These are phyloP conservation scores for Gryon sp. DNA, from an alignment of 1,140 invertebrate genomes.

Conservation along the genomic window DNA sequence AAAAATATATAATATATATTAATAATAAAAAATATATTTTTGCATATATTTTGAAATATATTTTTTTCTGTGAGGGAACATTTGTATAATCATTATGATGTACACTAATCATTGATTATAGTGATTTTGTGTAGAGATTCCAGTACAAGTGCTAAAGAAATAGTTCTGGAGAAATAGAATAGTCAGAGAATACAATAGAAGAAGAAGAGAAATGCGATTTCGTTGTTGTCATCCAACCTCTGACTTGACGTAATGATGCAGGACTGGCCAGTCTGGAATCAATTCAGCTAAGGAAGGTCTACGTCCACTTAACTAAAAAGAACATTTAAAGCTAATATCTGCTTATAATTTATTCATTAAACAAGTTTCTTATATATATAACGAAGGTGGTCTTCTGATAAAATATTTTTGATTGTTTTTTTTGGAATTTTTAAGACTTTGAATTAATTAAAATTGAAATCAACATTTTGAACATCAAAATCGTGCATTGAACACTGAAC, in stretches of 20 bases:
- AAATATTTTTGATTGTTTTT: neutral
- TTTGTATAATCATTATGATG: no score
- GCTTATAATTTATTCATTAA: neutral
- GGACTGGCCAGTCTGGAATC: slow-evolving; percentile 97
- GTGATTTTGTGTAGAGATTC: slow-evolving; percentile 25
- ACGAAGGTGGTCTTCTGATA: slow-evolving; percentile 56
- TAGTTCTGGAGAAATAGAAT: slow-evolving; percentile 11
- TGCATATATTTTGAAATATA: no score
- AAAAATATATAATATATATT: no score
- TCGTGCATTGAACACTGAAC: neutral
- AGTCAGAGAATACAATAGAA: slow-evolving; percentile 20
- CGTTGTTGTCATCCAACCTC: slow-evolving; percentile 83
- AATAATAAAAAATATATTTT: no score
- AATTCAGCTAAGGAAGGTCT: slow-evolving; percentile 94
- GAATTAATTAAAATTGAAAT: neutral
- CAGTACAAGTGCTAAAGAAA: slow-evolving; percentile 30
- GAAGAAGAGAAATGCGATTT: slow-evolving; percentile 41
- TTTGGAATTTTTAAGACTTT: neutral
- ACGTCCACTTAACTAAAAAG: slow-evolving; percentile 80
- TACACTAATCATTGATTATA: slow-evolving; percentile 11
- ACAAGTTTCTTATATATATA: slow-evolving; percentile 15
- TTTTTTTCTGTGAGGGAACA: no score
- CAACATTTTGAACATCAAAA: neutral
- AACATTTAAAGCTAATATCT: slow-evolving; percentile 30
- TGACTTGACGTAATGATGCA: slow-evolving; percentile 90